Conservation (phyloP, 2,888 invertebrate genomes). For the Heliothis peltigera region DNA sequence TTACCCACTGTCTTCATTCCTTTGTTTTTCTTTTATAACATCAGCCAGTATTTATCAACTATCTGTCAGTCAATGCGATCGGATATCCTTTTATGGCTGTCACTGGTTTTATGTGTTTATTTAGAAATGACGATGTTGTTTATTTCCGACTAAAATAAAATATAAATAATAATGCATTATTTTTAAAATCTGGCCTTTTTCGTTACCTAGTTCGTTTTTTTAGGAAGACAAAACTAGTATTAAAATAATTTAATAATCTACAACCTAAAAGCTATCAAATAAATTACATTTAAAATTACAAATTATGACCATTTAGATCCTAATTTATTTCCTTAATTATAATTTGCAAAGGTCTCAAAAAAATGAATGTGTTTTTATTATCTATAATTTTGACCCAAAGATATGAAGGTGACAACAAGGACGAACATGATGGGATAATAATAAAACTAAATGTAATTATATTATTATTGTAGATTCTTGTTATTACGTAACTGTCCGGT, state of each 20-base stretch:
- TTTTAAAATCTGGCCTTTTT: no score
- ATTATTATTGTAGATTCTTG: background rate
- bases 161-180: no score
- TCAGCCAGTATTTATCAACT: conserved; percentile 24
- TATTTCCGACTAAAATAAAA: no score
- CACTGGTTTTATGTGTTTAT: no score
- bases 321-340: background rate
- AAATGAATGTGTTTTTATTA: background rate
- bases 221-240: background rate
- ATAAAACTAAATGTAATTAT: conserved; percentile 15
- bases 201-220: no score
- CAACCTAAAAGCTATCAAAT: background rate
- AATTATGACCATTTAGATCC: background rate
- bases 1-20: conserved; percentile 29
- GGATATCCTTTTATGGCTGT: background rate
- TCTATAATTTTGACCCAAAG: background rate
- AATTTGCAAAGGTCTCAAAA: background rate
- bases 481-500: conserved; percentile 4
- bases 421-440: conserved; percentile 14
- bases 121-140: no score
- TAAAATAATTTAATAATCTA: background rate
- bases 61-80: background rate
- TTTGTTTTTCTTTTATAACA: conserved; percentile 39
- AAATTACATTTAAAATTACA: background rate
- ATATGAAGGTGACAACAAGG: conserved; percentile 26